phyloP scores from a whole-genome alignment of 1,140 invertebrate genomes.

The Steinernema feltiae region DNA sequence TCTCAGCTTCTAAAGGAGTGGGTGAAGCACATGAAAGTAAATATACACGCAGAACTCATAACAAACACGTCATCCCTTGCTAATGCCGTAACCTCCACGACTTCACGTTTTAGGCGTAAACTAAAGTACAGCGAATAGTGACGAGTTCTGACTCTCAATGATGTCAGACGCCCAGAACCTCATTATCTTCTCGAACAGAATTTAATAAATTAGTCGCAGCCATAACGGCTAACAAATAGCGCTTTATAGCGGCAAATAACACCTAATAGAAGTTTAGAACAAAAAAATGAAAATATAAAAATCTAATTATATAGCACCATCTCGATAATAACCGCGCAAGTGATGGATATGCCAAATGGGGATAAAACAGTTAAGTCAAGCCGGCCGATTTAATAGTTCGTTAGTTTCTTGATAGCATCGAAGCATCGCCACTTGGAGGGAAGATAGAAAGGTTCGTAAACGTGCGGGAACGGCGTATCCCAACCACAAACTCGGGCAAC shows the following conservation, averaged over 20 bases:
- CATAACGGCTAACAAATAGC: too few species aligned
- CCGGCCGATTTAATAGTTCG: neutral
- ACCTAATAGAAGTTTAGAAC: neutral
- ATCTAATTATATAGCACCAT: constrained; percentile 4
- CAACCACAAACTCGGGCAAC: constrained; percentile 84
- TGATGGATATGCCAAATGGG: neutral
- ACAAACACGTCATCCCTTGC: too few species aligned
- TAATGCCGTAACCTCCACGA: too few species aligned
- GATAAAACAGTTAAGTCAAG: neutral
- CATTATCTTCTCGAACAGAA: too few species aligned
- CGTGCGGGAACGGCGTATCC: constrained; percentile 92
- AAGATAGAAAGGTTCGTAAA: constrained; percentile 90
- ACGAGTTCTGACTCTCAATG: too few species aligned
- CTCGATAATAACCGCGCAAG: neutral
- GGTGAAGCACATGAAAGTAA: too few species aligned
- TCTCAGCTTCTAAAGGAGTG: too few species aligned
- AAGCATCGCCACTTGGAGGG: constrained; percentile 87
- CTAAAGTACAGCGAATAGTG: too few species aligned
- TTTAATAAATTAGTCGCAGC: too few species aligned
- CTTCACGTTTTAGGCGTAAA: neutral
- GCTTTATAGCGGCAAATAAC: too few species aligned
- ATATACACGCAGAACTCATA: too few species aligned
- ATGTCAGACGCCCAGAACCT: too few species aligned
- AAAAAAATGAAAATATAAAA: neutral
- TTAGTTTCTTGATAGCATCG: constrained; percentile 68